A percentile compares a stretch with the other conserved stretches of the same genome.
Conservation (phyloP, 1,140 invertebrate genomes). For the Drosophila ercepeae region DNA sequence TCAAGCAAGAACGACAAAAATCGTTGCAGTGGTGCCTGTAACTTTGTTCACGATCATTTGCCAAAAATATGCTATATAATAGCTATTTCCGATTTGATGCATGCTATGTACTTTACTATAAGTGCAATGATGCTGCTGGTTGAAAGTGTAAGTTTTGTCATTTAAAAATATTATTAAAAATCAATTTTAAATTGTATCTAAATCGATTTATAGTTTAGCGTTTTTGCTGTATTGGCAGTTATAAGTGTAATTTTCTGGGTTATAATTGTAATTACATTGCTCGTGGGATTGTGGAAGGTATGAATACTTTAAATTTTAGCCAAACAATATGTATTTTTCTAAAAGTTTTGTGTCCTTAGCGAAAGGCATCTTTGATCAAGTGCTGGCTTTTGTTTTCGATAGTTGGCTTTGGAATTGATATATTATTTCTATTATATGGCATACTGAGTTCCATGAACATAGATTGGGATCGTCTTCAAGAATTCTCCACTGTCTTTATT, state of each 20-base stretch:
- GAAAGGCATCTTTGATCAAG: conserved; percentile 33
- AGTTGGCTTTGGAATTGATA: conserved; percentile 45
- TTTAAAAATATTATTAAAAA: not conserved
- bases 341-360: conserved; percentile 9
- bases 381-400: conserved; percentile 60
- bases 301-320: not conserved
- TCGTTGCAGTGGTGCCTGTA: not conserved
- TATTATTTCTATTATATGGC: conserved; percentile 51
- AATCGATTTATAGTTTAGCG: conserved; percentile 28
- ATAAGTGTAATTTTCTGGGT: conserved; percentile 63
- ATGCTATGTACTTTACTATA: conserved; percentile 55
- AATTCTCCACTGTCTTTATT: conserved; percentile 51
- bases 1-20: not conserved
- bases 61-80: conserved; percentile 47
- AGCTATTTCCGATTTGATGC: conserved; percentile 45
- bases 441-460: conserved; percentile 35
- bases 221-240: conserved; percentile 42
- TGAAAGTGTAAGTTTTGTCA: conserved; percentile 23
- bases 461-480: conserved; percentile 41
- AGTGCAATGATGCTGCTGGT: conserved; percentile 44
- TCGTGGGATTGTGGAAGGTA: conserved; percentile 62
- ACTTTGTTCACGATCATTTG: conserved; percentile 14
- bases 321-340: not conserved
- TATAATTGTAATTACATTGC: conserved; percentile 42
- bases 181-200: not conserved